Conservation (phyloP, 2,113 vertebrate species). For the Synodontis membranacea region DNA sequence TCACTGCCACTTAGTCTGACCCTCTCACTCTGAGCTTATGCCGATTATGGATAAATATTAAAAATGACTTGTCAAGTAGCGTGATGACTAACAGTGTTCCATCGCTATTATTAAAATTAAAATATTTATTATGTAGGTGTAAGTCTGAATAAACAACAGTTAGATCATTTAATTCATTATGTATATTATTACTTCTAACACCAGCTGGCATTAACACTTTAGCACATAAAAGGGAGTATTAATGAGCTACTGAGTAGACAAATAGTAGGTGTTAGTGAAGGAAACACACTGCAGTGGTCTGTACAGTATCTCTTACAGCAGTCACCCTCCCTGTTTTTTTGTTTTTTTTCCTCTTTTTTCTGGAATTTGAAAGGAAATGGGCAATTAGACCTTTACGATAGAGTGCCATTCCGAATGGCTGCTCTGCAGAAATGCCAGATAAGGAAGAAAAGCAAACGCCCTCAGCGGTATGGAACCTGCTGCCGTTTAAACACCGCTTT, state of each 20-base stretch:
- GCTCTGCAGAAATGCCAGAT: constrained; percentile 66
- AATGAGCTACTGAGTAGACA: background rate
- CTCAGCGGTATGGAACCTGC: background rate
- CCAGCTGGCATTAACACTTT: background rate
- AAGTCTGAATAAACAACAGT: background rate
- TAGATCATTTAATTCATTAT: background rate
- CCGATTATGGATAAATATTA: background rate
- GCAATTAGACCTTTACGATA: constrained; percentile 58
- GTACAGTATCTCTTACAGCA: background rate
- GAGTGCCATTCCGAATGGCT: constrained; percentile 53
- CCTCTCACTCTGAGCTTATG: constrained; percentile 24
- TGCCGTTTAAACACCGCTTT: background rate
- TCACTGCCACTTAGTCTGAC: background rate
- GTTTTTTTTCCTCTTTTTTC: too few species aligned
- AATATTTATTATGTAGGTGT: background rate
- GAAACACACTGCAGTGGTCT: background rate
- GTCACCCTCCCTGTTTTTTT: constrained; percentile 51
- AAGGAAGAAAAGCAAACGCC: background rate
- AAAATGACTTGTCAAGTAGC: background rate
- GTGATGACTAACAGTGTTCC: background rate
- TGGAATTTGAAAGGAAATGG: constrained; percentile 62
- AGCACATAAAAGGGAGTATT: background rate
- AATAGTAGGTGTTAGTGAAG: background rate
- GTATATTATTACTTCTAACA: background rate
- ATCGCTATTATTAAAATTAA: background rate